Evolutionary conservation across 2,797 vertebrate genomes (phyloP), one percentile per base, ranked within the genome.

Genomic region (Acanthopagrus latus): DNA sequence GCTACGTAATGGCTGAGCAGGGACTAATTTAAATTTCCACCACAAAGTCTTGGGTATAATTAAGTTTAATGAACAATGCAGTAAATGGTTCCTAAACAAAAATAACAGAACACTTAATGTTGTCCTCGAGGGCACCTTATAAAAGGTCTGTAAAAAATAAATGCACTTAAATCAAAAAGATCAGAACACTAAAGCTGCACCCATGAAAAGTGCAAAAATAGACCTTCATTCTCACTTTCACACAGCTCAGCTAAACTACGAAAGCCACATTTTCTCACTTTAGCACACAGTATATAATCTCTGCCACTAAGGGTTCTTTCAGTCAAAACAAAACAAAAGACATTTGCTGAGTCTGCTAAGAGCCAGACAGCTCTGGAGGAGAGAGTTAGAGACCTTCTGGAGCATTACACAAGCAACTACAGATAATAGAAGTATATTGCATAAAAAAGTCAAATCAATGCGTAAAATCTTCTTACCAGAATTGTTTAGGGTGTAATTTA

Each of bases 21-120:
- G 55, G 70, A 70, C 76, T 85, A 41, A 74, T 89, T 81, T 69
- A 68, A 56, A 57, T 78, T 72, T 76, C 63, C 59, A 66, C 14
- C 51, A 56, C 59, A 84, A 71, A 65, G 57, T 84, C 62, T 70
- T 46, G 44, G 48, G 48, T 75, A 68, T 79, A 66, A 81, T 81
- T 86, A 78, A 43, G 3, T 75, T 64, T 63, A 71, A 81, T 70
- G 65, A 75, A 68, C 70, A 60, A 69, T 23, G 51, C 64, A 51
- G 50, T 47, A 14, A n/a, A 20, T 3, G 14, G 25, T 74, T 64
- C 78, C 56, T 52, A 64, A 75, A 81, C 50, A 76, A 74, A 77
- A 66, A 17, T 21, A 64, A 46, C 17, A 58, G 54, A 66, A 54
- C 33, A n/a, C 7, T 1, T 51, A 25, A 4, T 10, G 10, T 21